Base-by-base conservation (phyloP, 2,888 invertebrate genomes). In the Hirtodrosophila histrioides region DNA sequence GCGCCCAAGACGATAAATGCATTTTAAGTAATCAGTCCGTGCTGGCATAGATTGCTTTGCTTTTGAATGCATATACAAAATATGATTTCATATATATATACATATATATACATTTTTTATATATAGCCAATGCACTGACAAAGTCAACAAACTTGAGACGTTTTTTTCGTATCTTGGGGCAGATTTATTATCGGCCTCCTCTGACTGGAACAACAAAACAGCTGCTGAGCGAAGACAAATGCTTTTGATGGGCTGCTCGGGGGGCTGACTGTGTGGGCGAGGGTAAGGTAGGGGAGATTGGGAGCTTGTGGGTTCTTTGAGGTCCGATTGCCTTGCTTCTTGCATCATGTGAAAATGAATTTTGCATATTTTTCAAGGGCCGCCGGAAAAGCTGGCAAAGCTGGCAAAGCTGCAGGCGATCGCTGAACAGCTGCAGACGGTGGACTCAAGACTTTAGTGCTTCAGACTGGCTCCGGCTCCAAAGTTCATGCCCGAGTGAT, bases 401-500 rank as follows among this genome's bases (percentile, higher is more conserved):
- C 17, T 17, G 17, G 35, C 17, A 48, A 45, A 58, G 48, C 55
- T 53, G 57, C 65, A 57, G 60, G 54, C 75, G 71, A 73, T 75
- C 75, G 12, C 29, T 36, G n/a, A 33, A 36, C 61, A 53, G 68
- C 31, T 50, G 54, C 43, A 39, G 12, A 35, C 49, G 12, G 35
- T 37, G 36, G 33, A 17, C 40, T 40, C 4, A 35, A 56, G 68
- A 35, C 36, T 51, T n/a, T 33, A 43, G 60, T 49, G 46, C 58
- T 55, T 65, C 51, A 64, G 75, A 72, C 75, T 50, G 35, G 65
- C 57, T 37, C 27, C 36, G 48, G 64, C 81, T 81, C 58, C 69
- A 81, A 64, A 82, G 87, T 83, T 83, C 82, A 83, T 78, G 87
- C 82, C 69, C 87, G 86, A 83, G 67, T 83, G 82, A 87, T 85